These are phyloP conservation scores for Schizopygopsis malacanthus DNA, from an alignment of 2,797 vertebrate genomes.

Conservation along the genomic window DNA sequence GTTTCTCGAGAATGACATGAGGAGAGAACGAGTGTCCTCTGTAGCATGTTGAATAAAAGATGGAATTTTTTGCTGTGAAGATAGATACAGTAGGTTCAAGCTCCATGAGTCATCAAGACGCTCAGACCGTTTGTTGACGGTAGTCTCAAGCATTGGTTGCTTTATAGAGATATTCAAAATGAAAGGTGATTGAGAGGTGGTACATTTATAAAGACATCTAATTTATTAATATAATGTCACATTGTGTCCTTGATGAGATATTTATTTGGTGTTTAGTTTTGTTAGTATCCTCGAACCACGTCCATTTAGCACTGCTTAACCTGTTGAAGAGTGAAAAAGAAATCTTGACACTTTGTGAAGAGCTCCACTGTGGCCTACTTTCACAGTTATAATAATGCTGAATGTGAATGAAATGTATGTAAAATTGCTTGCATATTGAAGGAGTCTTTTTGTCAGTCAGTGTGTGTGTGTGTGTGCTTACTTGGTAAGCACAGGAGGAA, in stretches of 20 bases:
- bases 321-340: conserved; percentile 18
- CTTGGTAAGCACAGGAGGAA: conserved; percentile 15
- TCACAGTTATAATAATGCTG: conserved; percentile 42
- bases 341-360: conserved; percentile 27
- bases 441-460: conserved; percentile 23
- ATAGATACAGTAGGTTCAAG: conserved; percentile 1
- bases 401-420: conserved; percentile 46
- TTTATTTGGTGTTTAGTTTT: background rate
- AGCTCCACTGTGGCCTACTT: conserved; percentile 52
- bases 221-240: background rate
- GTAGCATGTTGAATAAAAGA: conserved; percentile 45
- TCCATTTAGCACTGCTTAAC: conserved; percentile 26
- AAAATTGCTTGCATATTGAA: conserved; percentile 40
- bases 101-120: background rate
- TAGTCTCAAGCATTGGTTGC: background rate
- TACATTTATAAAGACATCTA: background rate
- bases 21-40: background rate
- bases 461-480: conserved; percentile 4
- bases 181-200: background rate
- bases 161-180: background rate
- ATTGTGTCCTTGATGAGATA: background rate
- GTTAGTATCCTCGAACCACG: background rate
- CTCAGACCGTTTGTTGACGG: background rate
- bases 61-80: conserved; percentile 6
- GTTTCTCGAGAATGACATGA: conserved; percentile 30